A percentile compares a stretch with the other conserved stretches of the same genome.
phyloP scores from a whole-genome alignment of 2,113 vertebrate species.

The Clupea harengus region DNA sequence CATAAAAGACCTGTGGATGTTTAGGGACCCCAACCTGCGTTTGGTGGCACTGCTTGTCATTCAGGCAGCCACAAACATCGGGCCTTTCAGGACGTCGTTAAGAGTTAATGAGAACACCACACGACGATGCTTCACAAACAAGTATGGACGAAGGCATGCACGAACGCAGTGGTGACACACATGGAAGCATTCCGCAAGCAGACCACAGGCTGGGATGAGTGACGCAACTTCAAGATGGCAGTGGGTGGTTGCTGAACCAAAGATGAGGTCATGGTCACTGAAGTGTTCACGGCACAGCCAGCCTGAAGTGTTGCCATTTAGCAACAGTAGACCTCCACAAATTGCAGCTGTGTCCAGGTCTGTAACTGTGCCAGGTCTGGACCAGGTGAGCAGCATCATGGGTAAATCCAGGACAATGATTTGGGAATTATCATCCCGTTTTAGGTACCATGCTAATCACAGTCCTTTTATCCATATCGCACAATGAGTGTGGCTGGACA shows the following conservation, averaged over 20 bases:
- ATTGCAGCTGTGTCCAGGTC: not conserved
- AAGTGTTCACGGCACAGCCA: not conserved
- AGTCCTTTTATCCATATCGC: not conserved
- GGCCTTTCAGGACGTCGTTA: not conserved
- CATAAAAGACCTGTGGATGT: not conserved
- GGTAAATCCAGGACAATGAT: not conserved
- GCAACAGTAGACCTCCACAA: not conserved
- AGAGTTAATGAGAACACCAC: not conserved
- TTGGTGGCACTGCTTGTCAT: not conserved
- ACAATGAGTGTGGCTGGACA: not conserved
- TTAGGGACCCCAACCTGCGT: not conserved
- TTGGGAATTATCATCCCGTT: constrained; percentile 5
- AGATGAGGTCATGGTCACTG: not conserved
- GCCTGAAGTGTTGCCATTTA: not conserved
- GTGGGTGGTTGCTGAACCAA: not conserved
- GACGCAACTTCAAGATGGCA: constrained; percentile 19
- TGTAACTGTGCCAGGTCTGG: not conserved
- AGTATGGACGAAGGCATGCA: not conserved
- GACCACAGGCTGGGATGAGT: not conserved
- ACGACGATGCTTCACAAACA: not conserved
- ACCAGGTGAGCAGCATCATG: not conserved
- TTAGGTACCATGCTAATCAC: not conserved
- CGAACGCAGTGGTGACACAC: not conserved
- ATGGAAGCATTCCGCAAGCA: not conserved
- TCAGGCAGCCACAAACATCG: not conserved